Percentiles rank a stretch among this genome's conserved stretches.
Evolutionary conservation across 2,797 vertebrate species (phyloP).

Genomic region (Cyclopterus lumpus): DNA sequence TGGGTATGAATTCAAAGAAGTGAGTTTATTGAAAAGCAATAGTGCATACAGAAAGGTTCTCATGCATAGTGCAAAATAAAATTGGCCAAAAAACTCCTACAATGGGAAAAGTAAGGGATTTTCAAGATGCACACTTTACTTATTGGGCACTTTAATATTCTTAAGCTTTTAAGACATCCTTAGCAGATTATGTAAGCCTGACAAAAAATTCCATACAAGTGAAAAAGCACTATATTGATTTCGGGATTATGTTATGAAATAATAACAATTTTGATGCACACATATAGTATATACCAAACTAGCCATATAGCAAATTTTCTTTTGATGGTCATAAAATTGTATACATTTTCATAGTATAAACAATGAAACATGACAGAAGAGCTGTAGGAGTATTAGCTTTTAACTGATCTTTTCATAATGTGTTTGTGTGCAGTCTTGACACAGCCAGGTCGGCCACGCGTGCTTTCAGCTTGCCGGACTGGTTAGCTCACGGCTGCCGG

Average conservation of each 20-base stretch:
- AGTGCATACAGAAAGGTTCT: slow-evolving; percentile 24
- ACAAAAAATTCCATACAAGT: not conserved
- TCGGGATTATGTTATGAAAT: not conserved
- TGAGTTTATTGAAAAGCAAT: slow-evolving; percentile 58
- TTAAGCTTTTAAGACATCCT: not conserved
- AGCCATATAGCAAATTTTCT: not conserved
- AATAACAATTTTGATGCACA: not conserved
- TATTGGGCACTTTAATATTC: not conserved
- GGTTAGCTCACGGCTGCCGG: too few species aligned
- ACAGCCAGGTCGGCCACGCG: too few species aligned
- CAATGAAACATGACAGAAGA: too few species aligned
- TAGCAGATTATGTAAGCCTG: not conserved
- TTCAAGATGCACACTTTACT: not conserved
- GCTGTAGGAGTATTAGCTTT: too few species aligned
- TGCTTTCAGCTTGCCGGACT: too few species aligned
- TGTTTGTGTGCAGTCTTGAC: not conserved
- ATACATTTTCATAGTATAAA: too few species aligned
- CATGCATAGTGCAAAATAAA: slow-evolving; percentile 40
- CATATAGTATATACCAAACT: not conserved
- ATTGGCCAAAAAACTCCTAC: slow-evolving; percentile 20
- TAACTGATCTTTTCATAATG: not conserved
- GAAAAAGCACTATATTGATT: not conserved
- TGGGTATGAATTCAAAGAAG: slow-evolving; percentile 58
- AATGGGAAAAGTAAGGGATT: slow-evolving; percentile 21
- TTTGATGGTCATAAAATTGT: not conserved